phyloP scores from a whole-genome alignment of 2,113 vertebrate species.

The Anseranas semipalmata region DNA sequence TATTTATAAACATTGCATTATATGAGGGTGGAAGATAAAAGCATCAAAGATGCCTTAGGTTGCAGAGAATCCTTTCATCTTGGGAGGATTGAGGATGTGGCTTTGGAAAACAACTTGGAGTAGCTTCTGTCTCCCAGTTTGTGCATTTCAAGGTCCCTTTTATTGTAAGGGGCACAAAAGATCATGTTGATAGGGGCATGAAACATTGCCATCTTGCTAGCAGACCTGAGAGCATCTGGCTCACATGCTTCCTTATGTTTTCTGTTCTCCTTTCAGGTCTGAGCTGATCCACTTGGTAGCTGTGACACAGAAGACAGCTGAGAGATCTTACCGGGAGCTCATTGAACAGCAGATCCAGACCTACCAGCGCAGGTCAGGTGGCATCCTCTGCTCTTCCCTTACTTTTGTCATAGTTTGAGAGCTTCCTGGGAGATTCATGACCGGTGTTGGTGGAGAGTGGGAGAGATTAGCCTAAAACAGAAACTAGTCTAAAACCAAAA shows the following conservation, averaged over 20 bases:
- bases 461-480: not conserved
- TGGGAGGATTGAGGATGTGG: not conserved
- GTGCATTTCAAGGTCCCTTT: not conserved
- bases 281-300: constrained; percentile 97
- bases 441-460: not conserved
- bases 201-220: not conserved
- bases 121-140: not conserved
- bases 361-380: constrained; percentile 91
- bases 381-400: not conserved
- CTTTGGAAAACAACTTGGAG: not conserved
- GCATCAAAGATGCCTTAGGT: not conserved
- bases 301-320: constrained; percentile 91
- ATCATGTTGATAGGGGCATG: not conserved
- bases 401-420: not conserved
- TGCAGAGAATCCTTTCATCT: constrained; percentile 35
- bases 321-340: constrained; percentile 89
- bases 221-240: not conserved
- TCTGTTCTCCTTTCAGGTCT: constrained; percentile 78
- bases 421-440: not conserved
- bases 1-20: not conserved
- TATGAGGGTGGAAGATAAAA: not conserved
- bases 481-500: not conserved
- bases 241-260: not conserved
- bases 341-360: constrained; percentile 93
- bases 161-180: not conserved